Conservation (phyloP, 2,797 vertebrate species). For the Melanotaenia nigrans region DNA sequence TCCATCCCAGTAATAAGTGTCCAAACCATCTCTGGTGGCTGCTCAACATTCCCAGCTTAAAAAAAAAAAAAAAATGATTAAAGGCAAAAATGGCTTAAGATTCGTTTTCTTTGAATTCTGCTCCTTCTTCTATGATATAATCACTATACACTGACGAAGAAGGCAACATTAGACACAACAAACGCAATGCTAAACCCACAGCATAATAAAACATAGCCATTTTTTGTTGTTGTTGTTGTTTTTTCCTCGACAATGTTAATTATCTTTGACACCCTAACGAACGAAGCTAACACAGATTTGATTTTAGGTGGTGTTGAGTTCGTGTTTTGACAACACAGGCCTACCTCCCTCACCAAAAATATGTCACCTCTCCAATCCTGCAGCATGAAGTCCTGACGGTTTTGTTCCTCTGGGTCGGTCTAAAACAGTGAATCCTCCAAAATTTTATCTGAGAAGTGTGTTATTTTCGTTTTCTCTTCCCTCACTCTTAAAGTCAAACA, state of each 20-base stretch:
- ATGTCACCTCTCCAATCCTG: conserved; percentile 25
- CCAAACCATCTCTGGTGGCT: conserved; percentile 34
- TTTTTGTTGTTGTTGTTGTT: neutral
- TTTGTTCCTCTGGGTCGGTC: accelerated
- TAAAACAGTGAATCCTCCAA: accelerated
- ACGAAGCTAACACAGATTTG: conserved; percentile 8
- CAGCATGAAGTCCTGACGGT: conserved; percentile 17
- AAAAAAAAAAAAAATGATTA: neutral
- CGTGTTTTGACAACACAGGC: conserved; percentile 65
- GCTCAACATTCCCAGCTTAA: conserved; percentile 59
- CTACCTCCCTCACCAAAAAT: conserved; percentile 44
- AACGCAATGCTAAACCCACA: neutral
- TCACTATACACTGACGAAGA: neutral
- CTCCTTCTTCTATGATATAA: neutral
- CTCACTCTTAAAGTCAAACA: conserved; percentile 2
- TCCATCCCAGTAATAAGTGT: conserved; percentile 53
- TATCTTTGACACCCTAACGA: neutral
- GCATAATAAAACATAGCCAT: neutral
- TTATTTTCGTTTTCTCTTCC: conserved; percentile 47
- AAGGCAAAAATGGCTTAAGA: neutral
- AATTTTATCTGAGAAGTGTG: accelerated
- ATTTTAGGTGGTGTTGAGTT: conserved; percentile 64
- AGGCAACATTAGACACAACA: neutral
- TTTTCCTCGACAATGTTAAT: too few species aligned
- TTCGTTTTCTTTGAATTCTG: too few species aligned